These are phyloP conservation scores for Perca flavescens DNA, from an alignment of 2,113 vertebrate genomes.

Conservation along the genomic window DNA sequence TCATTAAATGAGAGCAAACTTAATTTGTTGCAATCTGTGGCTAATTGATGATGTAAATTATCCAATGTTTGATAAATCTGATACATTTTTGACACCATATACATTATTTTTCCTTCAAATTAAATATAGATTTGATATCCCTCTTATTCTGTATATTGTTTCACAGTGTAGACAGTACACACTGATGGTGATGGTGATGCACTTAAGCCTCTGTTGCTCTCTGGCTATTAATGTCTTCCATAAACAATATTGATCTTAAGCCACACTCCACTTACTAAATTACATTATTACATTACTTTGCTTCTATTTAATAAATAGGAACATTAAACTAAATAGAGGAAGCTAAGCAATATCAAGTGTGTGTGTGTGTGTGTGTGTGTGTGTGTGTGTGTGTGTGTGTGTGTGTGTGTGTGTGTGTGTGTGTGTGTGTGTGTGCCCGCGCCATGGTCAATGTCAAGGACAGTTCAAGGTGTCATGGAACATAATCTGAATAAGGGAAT, in stretches of 20 bases:
- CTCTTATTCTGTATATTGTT: neutral
- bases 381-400: neutral
- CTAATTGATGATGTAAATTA: neutral
- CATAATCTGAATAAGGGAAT: conserved; percentile 1
- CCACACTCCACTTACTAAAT: conserved; percentile 55
- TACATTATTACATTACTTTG: conserved; percentile 55
- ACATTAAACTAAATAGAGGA: conserved; percentile 34
- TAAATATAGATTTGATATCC: neutral
- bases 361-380: conserved; percentile 14
- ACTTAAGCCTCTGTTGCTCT: conserved; percentile 29
- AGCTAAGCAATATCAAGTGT: neutral
- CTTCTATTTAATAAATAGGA: conserved; percentile 42
- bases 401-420: neutral
- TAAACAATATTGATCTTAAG: conserved; percentile 68
- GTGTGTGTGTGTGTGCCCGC: neutral
- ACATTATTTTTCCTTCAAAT: no score
- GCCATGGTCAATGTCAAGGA: conserved; percentile 20
- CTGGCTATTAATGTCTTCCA: conserved; percentile 52
- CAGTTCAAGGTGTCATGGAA: conserved; percentile 45
- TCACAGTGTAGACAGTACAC: neutral
- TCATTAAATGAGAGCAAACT: neutral
- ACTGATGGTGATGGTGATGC: conserved; percentile 25
- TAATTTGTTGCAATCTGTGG: neutral
- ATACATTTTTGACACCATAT: neutral
- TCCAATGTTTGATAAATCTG: neutral